Evolutionary conservation across 2,797 vertebrate species (phyloP), one percentile per base, ranked within the genome.

Genomic region (Melanotaenia boesemani): DNA sequence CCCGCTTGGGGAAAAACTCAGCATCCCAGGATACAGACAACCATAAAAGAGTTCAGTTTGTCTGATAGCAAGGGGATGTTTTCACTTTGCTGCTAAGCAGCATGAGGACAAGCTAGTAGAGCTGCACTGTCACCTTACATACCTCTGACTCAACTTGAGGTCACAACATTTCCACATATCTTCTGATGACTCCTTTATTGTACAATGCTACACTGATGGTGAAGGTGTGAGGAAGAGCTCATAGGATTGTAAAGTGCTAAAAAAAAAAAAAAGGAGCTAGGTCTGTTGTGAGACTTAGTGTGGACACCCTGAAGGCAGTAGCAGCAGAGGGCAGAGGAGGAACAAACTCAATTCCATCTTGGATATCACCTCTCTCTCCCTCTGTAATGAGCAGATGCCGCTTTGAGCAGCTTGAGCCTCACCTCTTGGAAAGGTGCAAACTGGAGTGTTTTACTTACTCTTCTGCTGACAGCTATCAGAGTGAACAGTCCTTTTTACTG

Each of bases 301-400:
- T 16, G 46, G 67, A 67, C 26, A 46, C 65, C 78, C 72, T 66
- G 36, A 64, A 81, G 76, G 60, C 61, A 73, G 48, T 18, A 44
- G 41, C 0, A 37, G 67, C 41, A 70, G 26, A 77, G 72, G 63
- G 52, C 24, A 81, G 54, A 61, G 55, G 11, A 41, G 50, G 60
- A 87, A 63, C 62, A 67, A 86, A 83, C 65, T 80, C 69, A 68
- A 64, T 85, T 84, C 74, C 65, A 62, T 65, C 67, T 71, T 56
- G 70, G 50, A 54, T 79, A 71, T 72, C 69, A 72, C 56, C 80
- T 73, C 66, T 61, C 30, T 66, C 39, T 70, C 36, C 22, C 16
- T 48, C 59, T 65, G 13, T 77, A 83, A 85, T 83, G 83, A 88
- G 82, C 58, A 68, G 54, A 75, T 83, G 73, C 81, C 24, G 65